Evolutionary conservation across 2,797 vertebrate genomes (phyloP).

Genomic region (Clamator glandarius): DNA sequence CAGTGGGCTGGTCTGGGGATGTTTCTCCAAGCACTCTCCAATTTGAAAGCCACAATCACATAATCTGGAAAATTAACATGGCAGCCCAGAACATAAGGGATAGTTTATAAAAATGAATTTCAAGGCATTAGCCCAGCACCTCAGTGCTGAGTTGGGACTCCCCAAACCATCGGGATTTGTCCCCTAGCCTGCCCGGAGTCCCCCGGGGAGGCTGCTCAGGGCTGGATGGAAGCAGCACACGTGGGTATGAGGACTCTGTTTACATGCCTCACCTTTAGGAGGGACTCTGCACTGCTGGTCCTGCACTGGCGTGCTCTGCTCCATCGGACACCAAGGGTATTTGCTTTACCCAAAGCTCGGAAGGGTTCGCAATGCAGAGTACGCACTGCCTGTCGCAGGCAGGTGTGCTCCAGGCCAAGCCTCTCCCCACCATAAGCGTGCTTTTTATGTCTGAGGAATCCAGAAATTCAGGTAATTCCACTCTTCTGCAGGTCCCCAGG

Average conservation of each 20-base stretch:
- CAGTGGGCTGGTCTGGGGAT: not conserved
- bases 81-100: conserved; percentile 6
- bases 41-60: conserved; percentile 33
- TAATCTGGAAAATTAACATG: conserved; percentile 40
- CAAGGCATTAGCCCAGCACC: not conserved
- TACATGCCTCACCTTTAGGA: not conserved
- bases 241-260: not conserved
- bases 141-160: not conserved
- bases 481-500: not conserved
- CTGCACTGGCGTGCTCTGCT: not conserved
- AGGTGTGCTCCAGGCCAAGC: not conserved
- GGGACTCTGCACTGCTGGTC: not conserved
- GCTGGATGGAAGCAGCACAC: not conserved
- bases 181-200: not conserved
- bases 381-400: rapidly evolving
- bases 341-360: not conserved
- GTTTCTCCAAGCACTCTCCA: conserved; percentile 22
- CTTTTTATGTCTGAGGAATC: not conserved
- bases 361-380: not conserved
- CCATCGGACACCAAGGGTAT: not conserved
- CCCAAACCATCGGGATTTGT: not conserved
- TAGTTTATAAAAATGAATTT: not conserved
- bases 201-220: not conserved
- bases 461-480: conserved; percentile 13
- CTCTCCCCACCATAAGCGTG: not conserved